phyloP scores from a whole-genome alignment of 2,888 invertebrate genomes.

The Metellina segmentata region DNA sequence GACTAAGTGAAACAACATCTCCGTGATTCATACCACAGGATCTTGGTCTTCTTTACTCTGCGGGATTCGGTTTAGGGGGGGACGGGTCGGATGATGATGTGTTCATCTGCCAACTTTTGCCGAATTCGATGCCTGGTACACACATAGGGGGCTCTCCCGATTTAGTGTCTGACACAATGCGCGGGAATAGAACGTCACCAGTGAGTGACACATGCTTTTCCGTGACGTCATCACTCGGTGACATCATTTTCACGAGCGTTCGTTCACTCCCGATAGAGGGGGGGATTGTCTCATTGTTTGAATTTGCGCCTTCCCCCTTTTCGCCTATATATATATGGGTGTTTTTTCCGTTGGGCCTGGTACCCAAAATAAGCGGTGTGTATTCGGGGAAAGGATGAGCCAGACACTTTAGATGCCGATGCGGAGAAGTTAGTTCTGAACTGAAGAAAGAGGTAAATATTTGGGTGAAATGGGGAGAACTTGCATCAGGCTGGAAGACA shows the following conservation, averaged over 20 bases:
- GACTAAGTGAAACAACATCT: constrained; percentile 44
- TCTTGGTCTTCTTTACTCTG: constrained; percentile 12
- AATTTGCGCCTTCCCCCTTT: constrained; percentile 29
- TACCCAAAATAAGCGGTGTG: constrained; percentile 47
- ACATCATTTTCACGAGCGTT: constrained; percentile 70
- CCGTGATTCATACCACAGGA: constrained; percentile 41
- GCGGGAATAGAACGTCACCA: constrained; percentile 63
- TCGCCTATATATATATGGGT: constrained; percentile 1
- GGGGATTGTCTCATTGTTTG: constrained; percentile 68
- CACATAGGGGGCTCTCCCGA: constrained; percentile 50
- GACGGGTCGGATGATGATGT: neutral
- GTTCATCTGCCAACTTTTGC: constrained; percentile 42
- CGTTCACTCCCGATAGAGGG: constrained; percentile 59
- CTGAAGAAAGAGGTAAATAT: neutral
- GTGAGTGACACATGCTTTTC: constrained; percentile 53
- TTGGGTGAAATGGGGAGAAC: neutral
- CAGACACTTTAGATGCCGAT: neutral
- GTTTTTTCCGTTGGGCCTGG: constrained; percentile 9
- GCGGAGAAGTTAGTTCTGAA: neutral
- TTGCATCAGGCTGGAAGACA: neutral
- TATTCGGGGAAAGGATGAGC: constrained; percentile 8
- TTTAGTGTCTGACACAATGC: constrained; percentile 70
- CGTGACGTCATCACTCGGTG: constrained; percentile 50
- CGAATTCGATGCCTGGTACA: constrained; percentile 36
- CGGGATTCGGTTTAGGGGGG: neutral